These are phyloP conservation scores for Ptychochromis oligacanthus DNA, from an alignment of 2,113 vertebrate species.

Conservation along the genomic window DNA sequence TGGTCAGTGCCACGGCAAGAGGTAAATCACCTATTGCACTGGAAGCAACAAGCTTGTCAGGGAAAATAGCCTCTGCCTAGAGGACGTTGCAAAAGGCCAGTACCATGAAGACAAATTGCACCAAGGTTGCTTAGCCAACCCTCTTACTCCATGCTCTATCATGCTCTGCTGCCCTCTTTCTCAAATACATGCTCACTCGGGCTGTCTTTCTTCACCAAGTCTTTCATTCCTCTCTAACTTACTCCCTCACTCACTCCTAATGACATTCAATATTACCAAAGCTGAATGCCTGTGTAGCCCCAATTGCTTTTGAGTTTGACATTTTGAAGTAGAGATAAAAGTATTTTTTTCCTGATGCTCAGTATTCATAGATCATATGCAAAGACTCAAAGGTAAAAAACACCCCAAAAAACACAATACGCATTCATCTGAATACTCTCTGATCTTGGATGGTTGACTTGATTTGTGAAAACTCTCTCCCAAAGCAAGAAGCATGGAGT, in stretches of 20 bases:
- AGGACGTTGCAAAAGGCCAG: slow-evolving; percentile 39
- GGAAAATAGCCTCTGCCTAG: slow-evolving; percentile 55
- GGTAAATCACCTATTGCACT: slow-evolving; percentile 71
- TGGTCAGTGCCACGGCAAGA: slow-evolving; percentile 49
- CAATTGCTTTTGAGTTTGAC: slow-evolving; percentile 49
- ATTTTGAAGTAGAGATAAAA: slow-evolving; percentile 54
- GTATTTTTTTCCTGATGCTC: slow-evolving; percentile 31
- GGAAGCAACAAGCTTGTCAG: slow-evolving; percentile 70
- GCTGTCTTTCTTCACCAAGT: slow-evolving; percentile 39
- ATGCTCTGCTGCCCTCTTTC: slow-evolving; percentile 44
- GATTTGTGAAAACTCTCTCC: slow-evolving; percentile 58
- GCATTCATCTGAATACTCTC: slow-evolving; percentile 28
- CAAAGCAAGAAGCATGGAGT: slow-evolving; percentile 29
- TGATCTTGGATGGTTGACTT: slow-evolving; percentile 52
- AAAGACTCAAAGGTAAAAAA: slow-evolving; percentile 26
- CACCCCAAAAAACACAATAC: slow-evolving; percentile 23
- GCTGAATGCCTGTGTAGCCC: slow-evolving; percentile 19
- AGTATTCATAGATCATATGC: slow-evolving; percentile 17
- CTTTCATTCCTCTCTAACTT: slow-evolving; percentile 42
- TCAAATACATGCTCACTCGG: slow-evolving; percentile 45
- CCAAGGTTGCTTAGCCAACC: slow-evolving; percentile 62
- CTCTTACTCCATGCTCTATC: slow-evolving; percentile 55
- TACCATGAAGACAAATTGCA: slow-evolving; percentile 68
- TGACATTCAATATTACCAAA: slow-evolving; percentile 36
- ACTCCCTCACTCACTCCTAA: slow-evolving; percentile 8